Percentiles rank a stretch among this genome's conserved stretches.
Evolutionary conservation across 1,140 invertebrate genomes (phyloP).

Genomic region (Trachymyrmex cornetzi): DNA sequence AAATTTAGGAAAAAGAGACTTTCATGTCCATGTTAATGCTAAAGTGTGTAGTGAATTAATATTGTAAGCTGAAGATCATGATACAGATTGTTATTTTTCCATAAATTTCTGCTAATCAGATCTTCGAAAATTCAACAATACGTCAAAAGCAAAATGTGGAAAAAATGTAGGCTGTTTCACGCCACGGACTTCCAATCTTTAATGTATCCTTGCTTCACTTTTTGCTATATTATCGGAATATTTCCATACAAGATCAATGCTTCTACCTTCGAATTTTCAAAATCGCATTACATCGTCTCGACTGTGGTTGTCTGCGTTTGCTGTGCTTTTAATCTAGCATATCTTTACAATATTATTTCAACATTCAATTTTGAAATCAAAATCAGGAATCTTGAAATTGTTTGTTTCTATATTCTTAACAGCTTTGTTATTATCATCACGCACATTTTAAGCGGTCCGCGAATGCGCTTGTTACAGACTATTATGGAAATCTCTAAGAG

Average conservation of each 20-base stretch:
- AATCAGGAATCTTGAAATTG: too few species aligned
- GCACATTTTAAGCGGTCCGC: too few species aligned
- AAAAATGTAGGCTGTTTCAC: conserved; percentile 59
- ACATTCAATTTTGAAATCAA: too few species aligned
- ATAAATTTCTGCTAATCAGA: not conserved
- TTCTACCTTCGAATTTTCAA: conserved; percentile 47
- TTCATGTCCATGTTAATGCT: not conserved
- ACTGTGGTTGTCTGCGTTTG: too few species aligned
- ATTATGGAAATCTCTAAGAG: too few species aligned
- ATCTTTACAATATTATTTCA: too few species aligned
- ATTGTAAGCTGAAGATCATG: not conserved
- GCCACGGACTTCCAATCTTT: conserved; percentile 33
- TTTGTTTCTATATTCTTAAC: conserved; percentile 11
- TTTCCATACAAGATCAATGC: conserved; percentile 68
- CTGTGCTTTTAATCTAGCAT: too few species aligned
- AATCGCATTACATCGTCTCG: not conserved
- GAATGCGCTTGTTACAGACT: too few species aligned
- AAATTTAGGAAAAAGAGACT: not conserved
- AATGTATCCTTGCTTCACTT: conserved; percentile 64
- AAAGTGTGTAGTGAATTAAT: not conserved
- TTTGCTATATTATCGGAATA: conserved; percentile 68
- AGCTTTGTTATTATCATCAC: too few species aligned
- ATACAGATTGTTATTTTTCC: not conserved
- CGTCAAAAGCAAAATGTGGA: not conserved
- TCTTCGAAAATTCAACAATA: too few species aligned